phyloP scores from a whole-genome alignment of 2,797 vertebrate species.

The Enteromius afrohamiltoni region DNA sequence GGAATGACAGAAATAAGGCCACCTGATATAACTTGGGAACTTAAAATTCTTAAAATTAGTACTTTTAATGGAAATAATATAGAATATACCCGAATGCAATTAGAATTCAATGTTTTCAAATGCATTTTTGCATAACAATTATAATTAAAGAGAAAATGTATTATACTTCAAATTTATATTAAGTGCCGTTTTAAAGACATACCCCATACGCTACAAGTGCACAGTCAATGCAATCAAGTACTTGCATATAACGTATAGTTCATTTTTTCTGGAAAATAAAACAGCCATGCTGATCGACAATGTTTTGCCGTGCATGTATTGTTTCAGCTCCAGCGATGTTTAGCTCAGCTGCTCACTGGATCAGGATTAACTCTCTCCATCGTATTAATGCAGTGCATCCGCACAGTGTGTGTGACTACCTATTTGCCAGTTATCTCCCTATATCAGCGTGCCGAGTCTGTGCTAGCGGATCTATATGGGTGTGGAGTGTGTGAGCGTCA shows the following conservation, averaged over 20 bases:
- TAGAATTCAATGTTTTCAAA: background rate
- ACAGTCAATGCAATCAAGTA: background rate
- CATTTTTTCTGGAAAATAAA: background rate
- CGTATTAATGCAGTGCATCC: background rate
- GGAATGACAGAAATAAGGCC: no score
- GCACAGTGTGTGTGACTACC: background rate
- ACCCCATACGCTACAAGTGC: background rate
- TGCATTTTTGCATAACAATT: background rate
- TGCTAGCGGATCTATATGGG: background rate
- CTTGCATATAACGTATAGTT: background rate
- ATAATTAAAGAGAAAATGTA: background rate
- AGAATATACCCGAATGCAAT: background rate
- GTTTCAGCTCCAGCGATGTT: background rate
- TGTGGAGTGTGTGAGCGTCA: slow-evolving; percentile 70
- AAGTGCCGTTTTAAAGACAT: background rate
- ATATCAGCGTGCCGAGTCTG: slow-evolving; percentile 1
- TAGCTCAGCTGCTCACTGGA: background rate
- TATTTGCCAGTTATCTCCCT: slow-evolving; percentile 13
- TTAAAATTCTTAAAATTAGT: no score
- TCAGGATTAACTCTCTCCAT: background rate
- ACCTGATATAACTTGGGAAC: no score
- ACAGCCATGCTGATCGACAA: background rate
- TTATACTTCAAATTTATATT: background rate
- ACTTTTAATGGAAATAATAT: background rate
- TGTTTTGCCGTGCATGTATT: background rate